A percentile compares a stretch with the other conserved stretches of the same genome.
phyloP scores from a whole-genome alignment of 2,888 invertebrate genomes.

The Adineta ricciae region DNA sequence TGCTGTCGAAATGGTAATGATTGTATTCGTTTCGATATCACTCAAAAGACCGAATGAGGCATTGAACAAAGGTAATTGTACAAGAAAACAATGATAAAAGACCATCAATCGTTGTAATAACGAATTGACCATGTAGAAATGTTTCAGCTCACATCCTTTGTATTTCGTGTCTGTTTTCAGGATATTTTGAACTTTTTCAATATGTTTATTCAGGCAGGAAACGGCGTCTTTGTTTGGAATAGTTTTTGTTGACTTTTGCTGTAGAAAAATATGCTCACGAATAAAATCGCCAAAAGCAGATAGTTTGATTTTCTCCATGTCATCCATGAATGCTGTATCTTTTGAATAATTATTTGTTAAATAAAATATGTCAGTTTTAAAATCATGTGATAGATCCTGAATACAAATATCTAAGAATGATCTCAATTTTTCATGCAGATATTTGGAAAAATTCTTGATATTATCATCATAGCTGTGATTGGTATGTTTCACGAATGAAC shows the following conservation, averaged over 20 bases:
- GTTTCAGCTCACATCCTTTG: background rate
- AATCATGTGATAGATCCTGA: background rate
- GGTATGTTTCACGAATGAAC: background rate
- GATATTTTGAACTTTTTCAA: background rate
- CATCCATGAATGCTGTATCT: background rate
- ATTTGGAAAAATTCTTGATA: background rate
- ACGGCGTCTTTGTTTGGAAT: background rate
- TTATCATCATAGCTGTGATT: background rate
- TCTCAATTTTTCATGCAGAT: background rate
- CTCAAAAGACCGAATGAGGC: too few species aligned
- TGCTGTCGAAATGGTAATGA: too few species aligned
- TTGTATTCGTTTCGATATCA: too few species aligned
- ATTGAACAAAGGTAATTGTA: too few species aligned
- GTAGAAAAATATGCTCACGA: background rate
- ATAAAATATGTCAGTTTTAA: background rate
- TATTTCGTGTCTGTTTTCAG: background rate
- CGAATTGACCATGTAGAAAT: too few species aligned
- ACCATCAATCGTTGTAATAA: too few species aligned
- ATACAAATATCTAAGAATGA: background rate
- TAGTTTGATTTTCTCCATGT: background rate
- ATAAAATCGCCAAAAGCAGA: background rate
- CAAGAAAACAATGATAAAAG: too few species aligned
- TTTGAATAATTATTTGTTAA: background rate
- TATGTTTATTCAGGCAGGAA: background rate
- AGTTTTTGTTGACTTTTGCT: background rate